A percentile compares a stretch with the other conserved stretches of the same genome.
phyloP scores from a whole-genome alignment of 2,113 vertebrate species.

The Stomatorhinus ivindoensis region DNA sequence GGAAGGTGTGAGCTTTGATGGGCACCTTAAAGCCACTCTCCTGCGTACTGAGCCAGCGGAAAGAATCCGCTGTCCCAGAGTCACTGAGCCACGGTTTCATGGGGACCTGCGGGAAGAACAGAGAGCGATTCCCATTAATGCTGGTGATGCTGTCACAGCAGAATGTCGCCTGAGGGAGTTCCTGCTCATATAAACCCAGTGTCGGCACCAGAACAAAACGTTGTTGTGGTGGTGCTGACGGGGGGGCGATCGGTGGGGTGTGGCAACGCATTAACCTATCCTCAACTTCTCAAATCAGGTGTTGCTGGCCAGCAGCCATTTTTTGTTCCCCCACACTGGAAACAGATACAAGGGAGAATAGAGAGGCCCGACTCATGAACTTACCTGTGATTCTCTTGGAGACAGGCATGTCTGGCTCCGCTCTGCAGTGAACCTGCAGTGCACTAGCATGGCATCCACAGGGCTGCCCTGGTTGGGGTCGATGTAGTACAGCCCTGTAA shows the following conservation, averaged over 20 bases:
- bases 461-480: conserved; percentile 85
- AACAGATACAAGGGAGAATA: neutral
- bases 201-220: neutral
- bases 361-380: neutral
- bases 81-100: conserved; percentile 70
- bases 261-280: neutral
- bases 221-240: too few relatives aligned
- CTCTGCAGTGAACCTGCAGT: conserved; percentile 71
- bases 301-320: neutral
- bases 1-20: neutral
- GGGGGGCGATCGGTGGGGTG: neutral
- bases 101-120: conserved; percentile 51
- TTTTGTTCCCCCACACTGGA: neutral
- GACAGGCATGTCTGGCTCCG: conserved; percentile 74
- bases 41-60: conserved; percentile 73
- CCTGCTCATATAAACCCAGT: neutral
- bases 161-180: neutral
- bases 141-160: neutral
- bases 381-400: conserved; percentile 63
- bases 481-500: conserved; percentile 77
- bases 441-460: conserved; percentile 66
- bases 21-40: conserved; percentile 65
- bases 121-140: neutral
- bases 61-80: conserved; percentile 45
- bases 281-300: neutral